A percentile compares a stretch with the other conserved stretches of the same genome.
phyloP scores from a whole-genome alignment of 2,888 invertebrate genomes.

The Cremastinae sp. region DNA sequence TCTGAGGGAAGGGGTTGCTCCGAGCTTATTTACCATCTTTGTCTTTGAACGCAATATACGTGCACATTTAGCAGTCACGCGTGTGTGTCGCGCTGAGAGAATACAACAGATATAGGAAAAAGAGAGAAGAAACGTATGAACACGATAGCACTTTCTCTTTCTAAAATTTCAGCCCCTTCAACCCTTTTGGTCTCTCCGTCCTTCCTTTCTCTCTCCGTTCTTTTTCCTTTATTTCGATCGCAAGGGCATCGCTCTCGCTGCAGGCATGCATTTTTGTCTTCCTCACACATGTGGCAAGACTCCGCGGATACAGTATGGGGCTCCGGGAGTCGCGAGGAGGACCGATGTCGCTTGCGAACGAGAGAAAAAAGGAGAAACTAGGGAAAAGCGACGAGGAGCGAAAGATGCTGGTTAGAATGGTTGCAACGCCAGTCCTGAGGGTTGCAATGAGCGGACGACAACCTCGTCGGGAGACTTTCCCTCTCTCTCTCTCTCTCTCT shows the following conservation, averaged over 20 bases:
- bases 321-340: slow-evolving; percentile 20
- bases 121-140: slow-evolving; percentile 10
- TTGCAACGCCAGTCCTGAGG: slow-evolving; percentile 63
- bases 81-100: not conserved
- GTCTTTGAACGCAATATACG: slow-evolving; percentile 62
- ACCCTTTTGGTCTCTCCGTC: slow-evolving; percentile 20
- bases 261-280: slow-evolving; percentile 64
- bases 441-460: slow-evolving; percentile 51
- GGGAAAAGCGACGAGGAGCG: slow-evolving; percentile 14
- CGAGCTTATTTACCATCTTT: slow-evolving; percentile 68
- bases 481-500: too few species aligned
- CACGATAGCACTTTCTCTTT: slow-evolving; percentile 38
- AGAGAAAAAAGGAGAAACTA: slow-evolving; percentile 35
- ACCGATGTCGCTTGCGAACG: slow-evolving; percentile 45
- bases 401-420: slow-evolving; percentile 47
- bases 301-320: slow-evolving; percentile 31
- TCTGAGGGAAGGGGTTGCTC: slow-evolving; percentile 64
- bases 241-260: slow-evolving; percentile 59
- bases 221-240: slow-evolving; percentile 55
- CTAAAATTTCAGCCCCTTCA: slow-evolving; percentile 39
- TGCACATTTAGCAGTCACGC: slow-evolving; percentile 1
- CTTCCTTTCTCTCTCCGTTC: slow-evolving; percentile 20
- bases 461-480: slow-evolving; percentile 45
- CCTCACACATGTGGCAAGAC: slow-evolving; percentile 60
- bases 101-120: slow-evolving; percentile 10